Conservation (phyloP, 2,888 invertebrate species). For the Pandemis corylana region DNA sequence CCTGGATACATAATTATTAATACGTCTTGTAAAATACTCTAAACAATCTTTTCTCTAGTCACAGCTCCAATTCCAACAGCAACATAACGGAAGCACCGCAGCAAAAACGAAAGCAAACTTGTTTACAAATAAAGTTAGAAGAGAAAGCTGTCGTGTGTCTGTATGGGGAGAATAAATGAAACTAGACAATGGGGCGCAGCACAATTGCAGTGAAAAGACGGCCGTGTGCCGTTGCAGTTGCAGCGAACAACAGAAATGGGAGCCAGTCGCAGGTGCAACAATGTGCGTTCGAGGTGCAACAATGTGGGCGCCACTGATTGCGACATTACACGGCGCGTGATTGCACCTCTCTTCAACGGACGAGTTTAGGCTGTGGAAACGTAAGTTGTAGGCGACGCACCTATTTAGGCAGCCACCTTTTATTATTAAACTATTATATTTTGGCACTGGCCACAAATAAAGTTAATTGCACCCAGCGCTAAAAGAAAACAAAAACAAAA, state of each 20-base stretch:
- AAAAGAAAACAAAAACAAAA: too few species aligned
- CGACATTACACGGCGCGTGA: conserved; percentile 51
- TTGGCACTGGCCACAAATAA: too few species aligned
- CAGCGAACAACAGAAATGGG: conserved; percentile 71
- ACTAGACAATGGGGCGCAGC: conserved; percentile 75
- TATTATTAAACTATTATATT: too few species aligned
- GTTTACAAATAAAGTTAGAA: conserved; percentile 58
- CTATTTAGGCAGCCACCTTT: too few species aligned
- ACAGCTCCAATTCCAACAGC: conserved; percentile 1
- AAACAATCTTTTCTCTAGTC: background rate
- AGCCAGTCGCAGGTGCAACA: conserved; percentile 73
- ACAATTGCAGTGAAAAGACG: conserved; percentile 82
- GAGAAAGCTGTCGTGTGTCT: conserved; percentile 62
- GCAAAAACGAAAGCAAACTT: conserved; percentile 51
- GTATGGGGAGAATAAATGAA: conserved; percentile 71
- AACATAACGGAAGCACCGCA: conserved; percentile 35
- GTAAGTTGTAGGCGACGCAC: too few species aligned
- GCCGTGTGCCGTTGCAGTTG: conserved; percentile 71
- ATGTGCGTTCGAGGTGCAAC: conserved; percentile 61
- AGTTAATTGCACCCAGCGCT: too few species aligned
- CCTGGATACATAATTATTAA: too few species aligned
- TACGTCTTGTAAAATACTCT: background rate
- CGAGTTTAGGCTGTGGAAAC: conserved; percentile 42
- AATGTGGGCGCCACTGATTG: conserved; percentile 58
- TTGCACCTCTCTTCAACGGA: conserved; percentile 59